phyloP scores from a whole-genome alignment of 2,113 vertebrate species.

The Buteo buteo region DNA sequence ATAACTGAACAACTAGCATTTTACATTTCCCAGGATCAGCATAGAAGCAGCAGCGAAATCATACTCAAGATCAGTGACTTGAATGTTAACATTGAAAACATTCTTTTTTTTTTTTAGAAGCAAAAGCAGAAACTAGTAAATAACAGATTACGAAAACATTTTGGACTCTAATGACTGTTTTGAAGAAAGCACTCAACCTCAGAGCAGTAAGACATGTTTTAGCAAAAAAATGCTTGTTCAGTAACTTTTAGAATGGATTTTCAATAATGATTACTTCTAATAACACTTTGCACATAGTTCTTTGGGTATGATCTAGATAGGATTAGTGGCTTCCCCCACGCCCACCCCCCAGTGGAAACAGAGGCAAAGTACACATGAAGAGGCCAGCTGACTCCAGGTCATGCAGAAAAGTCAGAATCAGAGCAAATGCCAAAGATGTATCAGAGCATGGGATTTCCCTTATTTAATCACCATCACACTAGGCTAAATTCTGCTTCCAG shows the following conservation, averaged over 20 bases:
- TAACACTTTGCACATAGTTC: not conserved
- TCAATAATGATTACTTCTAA: not conserved
- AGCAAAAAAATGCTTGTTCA: not conserved
- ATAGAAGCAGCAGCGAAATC: not conserved
- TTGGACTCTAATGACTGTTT: not conserved
- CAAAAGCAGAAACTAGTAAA: not conserved
- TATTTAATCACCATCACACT: not conserved
- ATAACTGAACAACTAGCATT: not conserved
- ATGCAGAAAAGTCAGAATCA: not conserved
- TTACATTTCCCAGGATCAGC: not conserved
- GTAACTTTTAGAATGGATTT: not conserved
- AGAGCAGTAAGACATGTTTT: not conserved
- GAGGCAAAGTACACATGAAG: not conserved
- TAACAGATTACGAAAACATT: not conserved
- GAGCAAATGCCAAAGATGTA: not conserved
- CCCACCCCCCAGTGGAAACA: not conserved
- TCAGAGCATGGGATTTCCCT: not conserved
- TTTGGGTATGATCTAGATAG: not conserved
- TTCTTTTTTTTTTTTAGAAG: not conserved
- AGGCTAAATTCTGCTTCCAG: not conserved
- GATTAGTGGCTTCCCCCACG: not conserved
- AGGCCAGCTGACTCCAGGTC: not conserved
- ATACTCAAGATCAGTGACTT: not conserved
- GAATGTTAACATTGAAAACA: not conserved
- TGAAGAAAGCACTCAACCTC: not conserved